Conservation (phyloP, 2,797 vertebrate species). For the Moxostoma hubbsi region DNA sequence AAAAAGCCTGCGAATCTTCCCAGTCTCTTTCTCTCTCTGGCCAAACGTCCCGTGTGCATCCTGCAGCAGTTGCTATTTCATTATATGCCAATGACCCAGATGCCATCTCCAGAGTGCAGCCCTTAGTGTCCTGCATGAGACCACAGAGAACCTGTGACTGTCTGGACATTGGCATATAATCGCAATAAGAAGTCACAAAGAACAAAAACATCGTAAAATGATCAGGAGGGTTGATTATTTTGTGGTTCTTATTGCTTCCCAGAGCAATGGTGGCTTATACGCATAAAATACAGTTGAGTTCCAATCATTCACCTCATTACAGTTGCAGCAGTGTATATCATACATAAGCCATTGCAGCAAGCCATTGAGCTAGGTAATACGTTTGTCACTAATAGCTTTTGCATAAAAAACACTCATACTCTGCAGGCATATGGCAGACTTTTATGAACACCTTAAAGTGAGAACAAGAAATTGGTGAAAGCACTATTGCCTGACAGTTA, state of each 20-base stretch:
- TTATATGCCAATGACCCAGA: constrained; percentile 79
- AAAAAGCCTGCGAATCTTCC: constrained; percentile 74
- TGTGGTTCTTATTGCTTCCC: constrained; percentile 60
- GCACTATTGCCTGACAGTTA: constrained; percentile 16
- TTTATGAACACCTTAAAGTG: constrained; percentile 22
- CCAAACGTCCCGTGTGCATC: constrained; percentile 73
- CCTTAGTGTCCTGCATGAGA: constrained; percentile 74
- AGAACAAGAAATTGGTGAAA: constrained; percentile 37
- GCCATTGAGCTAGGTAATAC: constrained; percentile 9
- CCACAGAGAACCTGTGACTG: constrained; percentile 66
- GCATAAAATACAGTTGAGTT: constrained; percentile 4
- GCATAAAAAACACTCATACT: constrained; percentile 26
- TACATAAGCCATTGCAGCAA: not conserved
- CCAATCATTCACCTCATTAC: constrained; percentile 1
- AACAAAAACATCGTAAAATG: constrained; percentile 41
- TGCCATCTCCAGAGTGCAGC: constrained; percentile 72
- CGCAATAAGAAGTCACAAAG: constrained; percentile 57
- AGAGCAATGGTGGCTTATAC: not conserved
- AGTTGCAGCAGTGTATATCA: not conserved
- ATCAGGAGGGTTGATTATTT: constrained; percentile 44
- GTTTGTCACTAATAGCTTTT: constrained; percentile 5
- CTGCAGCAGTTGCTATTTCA: constrained; percentile 72
- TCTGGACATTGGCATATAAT: constrained; percentile 77
- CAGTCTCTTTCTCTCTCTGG: constrained; percentile 73
- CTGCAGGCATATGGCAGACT: constrained; percentile 10